A percentile compares a stretch with the other conserved stretches of the same genome.
These are phyloP conservation scores for Daktulosphaira vitifoliae DNA, from an alignment of 1,140 invertebrate genomes.

Conservation along the genomic window DNA sequence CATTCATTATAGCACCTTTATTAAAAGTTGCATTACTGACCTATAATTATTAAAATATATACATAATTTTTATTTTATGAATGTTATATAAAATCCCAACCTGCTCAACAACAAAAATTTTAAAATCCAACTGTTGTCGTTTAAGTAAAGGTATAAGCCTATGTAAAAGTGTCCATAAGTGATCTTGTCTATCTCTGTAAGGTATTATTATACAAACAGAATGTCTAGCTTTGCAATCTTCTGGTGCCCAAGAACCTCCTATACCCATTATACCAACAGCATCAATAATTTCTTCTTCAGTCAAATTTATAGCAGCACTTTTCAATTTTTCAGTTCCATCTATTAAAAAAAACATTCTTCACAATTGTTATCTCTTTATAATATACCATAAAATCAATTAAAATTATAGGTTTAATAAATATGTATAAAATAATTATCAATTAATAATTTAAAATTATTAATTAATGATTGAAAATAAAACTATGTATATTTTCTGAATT, in stretches of 20 bases:
- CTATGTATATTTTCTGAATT: too few species aligned
- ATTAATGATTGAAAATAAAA: too few species aligned
- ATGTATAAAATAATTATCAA: too few species aligned
- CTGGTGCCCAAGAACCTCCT: constrained; percentile 49
- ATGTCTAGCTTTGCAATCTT: constrained; percentile 47
- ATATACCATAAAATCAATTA: too few species aligned
- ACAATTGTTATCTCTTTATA: too few species aligned
- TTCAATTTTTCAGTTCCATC: constrained; percentile 17
- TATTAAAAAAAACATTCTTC: neutral
- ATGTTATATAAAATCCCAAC: constrained; percentile 37
- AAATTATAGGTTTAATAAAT: too few species aligned
- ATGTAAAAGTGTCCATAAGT: constrained; percentile 48
- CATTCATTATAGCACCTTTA: constrained; percentile 59
- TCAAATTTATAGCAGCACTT: constrained; percentile 17
- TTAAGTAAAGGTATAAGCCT: constrained; percentile 54
- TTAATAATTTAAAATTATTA: too few species aligned
- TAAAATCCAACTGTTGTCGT: constrained; percentile 54
- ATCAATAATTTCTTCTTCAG: constrained; percentile 24
- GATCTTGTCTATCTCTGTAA: constrained; percentile 51
- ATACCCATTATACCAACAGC: constrained; percentile 8
- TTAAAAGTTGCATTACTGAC: constrained; percentile 51
- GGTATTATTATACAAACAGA: constrained; percentile 54
- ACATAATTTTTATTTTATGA: neutral
- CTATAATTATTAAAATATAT: constrained; percentile 36
- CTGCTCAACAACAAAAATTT: constrained; percentile 57